Base-by-base conservation (phyloP, 2,888 invertebrate genomes). In the Apeira syringaria region DNA sequence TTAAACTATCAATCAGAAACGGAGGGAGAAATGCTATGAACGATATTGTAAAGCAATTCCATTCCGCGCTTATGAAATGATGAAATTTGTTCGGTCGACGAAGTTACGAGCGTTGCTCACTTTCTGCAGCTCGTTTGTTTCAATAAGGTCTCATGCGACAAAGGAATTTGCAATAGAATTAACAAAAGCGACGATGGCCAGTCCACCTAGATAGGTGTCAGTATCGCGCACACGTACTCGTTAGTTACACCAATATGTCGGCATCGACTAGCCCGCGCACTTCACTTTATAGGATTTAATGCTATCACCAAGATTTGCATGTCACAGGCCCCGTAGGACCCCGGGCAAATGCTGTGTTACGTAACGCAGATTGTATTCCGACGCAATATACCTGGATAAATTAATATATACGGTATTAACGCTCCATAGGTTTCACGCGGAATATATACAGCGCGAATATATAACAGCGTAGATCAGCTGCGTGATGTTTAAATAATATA, bases 271-370 rank as follows among this genome's bases (percentile, higher is more conserved):
- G 59, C 64, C 63, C 63, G 61, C 69, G 68, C 75, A 72, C 70
- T 73, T 74, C 75, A 66, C 76, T 75, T 73, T 77, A 73, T 72
- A 63, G 74, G 80, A 82, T 86, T 87, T 88, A 87, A 89, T 86
- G 79, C 73, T 75, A 89, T 88, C 81, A 86, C 71, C 74, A 80
- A 80, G 82, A 89, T 89, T 89, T 89, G 88, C 88, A 88, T 89
- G 83, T 80, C 88, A 89, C 78, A 88, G 86, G 79, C 69, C 63
- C 56, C 59, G 61, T 55, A 62, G 61, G 58, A 68, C 71, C 74
- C 66, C 64, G 61, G 73, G 74, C 74, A 69, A 74, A 66, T 72
- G 62, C 64, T 70, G 70, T 65, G 71, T 75, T 71, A 74, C 69
- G 69, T 63, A 65, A 69, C 66, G 61, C 61, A 68, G 69, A 74